phyloP scores from a whole-genome alignment of 2,797 vertebrate species.

The Coendou prehensilis region DNA sequence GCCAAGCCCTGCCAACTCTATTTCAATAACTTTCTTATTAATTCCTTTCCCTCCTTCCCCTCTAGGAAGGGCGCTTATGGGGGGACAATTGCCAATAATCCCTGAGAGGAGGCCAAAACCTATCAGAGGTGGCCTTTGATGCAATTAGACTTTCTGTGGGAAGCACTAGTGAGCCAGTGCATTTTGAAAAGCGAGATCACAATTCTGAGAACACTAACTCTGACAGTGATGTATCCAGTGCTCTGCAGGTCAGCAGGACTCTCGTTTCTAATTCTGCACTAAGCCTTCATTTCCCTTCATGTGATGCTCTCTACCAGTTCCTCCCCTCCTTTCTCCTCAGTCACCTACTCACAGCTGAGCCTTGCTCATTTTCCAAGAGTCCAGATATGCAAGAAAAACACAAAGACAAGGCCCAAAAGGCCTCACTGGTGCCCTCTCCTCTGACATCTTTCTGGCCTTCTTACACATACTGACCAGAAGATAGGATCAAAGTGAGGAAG shows the following conservation, averaged over 20 bases:
- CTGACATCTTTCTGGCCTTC: background rate
- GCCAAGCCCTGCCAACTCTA: constrained; percentile 39
- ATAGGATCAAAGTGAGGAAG: background rate
- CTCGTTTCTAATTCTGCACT: background rate
- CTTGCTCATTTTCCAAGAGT: background rate
- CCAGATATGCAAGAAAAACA: background rate
- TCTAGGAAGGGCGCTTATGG: background rate
- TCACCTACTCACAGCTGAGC: background rate
- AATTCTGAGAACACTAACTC: constrained; percentile 20
- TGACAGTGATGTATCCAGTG: background rate
- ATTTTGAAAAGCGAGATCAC: constrained; percentile 15
- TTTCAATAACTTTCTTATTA: constrained; percentile 58
- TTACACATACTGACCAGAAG: background rate
- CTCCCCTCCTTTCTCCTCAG: background rate
- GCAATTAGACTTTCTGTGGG: constrained; percentile 66
- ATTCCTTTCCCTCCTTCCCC: constrained; percentile 21
- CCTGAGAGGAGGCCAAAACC: background rate
- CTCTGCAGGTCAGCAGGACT: background rate
- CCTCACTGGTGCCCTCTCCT: background rate
- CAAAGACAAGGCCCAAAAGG: background rate
- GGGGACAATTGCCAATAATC: background rate
- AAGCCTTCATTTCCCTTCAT: background rate
- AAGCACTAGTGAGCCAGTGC: background rate
- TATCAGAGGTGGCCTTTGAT: constrained; percentile 16
- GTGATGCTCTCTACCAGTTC: background rate